These are phyloP conservation scores for Trachymyrmex cornetzi DNA, from an alignment of 1,140 invertebrate genomes.

Conservation along the genomic window DNA sequence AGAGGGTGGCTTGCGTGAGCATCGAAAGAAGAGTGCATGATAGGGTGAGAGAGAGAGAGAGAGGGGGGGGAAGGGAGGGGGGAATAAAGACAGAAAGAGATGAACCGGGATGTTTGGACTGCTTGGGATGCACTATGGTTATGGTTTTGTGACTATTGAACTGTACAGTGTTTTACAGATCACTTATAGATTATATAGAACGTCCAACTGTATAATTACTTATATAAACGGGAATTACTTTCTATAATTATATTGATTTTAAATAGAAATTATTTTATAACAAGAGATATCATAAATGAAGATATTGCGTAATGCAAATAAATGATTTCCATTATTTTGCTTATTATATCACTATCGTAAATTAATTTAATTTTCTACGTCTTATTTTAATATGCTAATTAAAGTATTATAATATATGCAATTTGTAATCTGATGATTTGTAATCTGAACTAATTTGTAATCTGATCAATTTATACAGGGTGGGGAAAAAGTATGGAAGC, in stretches of 20 bases:
- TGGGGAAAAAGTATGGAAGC: too few relatives aligned
- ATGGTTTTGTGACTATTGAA: conserved; percentile 47
- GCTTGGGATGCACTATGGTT: conserved; percentile 58
- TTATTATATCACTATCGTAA: background rate
- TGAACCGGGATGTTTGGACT: conserved; percentile 1
- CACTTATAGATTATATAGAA: background rate
- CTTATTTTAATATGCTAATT: background rate
- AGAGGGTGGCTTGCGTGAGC: conserved; percentile 58
- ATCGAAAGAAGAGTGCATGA: conserved; percentile 57
- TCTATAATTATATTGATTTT: too few relatives aligned
- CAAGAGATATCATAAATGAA: background rate
- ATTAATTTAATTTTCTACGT: background rate
- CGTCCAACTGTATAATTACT: background rate
- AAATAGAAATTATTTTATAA: background rate
- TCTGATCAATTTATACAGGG: background rate
- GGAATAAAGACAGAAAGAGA: background rate
- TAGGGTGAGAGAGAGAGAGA: background rate
- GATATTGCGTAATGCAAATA: background rate
- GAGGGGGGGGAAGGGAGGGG: too few relatives aligned
- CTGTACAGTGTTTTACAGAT: background rate
- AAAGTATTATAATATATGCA: background rate
- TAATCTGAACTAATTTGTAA: background rate
- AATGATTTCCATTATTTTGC: background rate
- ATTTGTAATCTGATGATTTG: background rate
- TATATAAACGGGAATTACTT: too few relatives aligned